phyloP scores from a whole-genome alignment of 2,888 invertebrate species.

The Aphrophora alni region DNA sequence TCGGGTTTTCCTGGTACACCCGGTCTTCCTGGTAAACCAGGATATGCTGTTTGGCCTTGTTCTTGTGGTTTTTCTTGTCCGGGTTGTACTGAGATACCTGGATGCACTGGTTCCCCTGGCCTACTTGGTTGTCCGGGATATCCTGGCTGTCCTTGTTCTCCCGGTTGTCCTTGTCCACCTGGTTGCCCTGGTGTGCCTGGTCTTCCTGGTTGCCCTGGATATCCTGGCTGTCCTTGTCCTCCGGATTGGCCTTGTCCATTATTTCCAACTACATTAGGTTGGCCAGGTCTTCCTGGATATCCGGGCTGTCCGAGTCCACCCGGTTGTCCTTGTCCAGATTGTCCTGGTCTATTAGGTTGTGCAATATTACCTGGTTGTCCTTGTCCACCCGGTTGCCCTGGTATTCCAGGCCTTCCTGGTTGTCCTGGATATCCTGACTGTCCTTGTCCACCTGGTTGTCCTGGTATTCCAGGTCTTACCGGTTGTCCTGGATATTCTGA shows the following conservation, averaged over 20 bases:
- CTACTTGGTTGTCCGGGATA: constrained; percentile 45
- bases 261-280: neutral
- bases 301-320: constrained; percentile 29
- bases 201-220: constrained; percentile 63
- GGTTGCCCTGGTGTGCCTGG: constrained; percentile 60
- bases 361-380: constrained; percentile 30
- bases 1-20: constrained; percentile 50
- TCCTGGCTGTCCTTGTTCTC: constrained; percentile 51
- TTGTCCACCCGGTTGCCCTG: constrained; percentile 52
- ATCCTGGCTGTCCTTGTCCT: constrained; percentile 54
- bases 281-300: constrained; percentile 39
- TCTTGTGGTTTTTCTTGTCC: constrained; percentile 55
- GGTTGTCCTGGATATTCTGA: constrained; percentile 23
- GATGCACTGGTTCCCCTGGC: constrained; percentile 47
- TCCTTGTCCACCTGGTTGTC: constrained; percentile 47
- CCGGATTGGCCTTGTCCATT: constrained; percentile 46
- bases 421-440: constrained; percentile 45
- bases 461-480: constrained; percentile 51
- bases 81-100: constrained; percentile 44
- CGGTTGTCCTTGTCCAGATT: constrained; percentile 47
- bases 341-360: constrained; percentile 50
- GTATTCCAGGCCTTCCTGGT: constrained; percentile 51
- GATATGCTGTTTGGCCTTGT: constrained; percentile 52
- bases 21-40: constrained; percentile 57
- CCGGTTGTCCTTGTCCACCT: constrained; percentile 56